Percentiles rank a stretch among this genome's conserved stretches.
These are phyloP conservation scores for Brachionus plicatilis DNA, from an alignment of 1,140 invertebrate species.

Conservation along the genomic window DNA sequence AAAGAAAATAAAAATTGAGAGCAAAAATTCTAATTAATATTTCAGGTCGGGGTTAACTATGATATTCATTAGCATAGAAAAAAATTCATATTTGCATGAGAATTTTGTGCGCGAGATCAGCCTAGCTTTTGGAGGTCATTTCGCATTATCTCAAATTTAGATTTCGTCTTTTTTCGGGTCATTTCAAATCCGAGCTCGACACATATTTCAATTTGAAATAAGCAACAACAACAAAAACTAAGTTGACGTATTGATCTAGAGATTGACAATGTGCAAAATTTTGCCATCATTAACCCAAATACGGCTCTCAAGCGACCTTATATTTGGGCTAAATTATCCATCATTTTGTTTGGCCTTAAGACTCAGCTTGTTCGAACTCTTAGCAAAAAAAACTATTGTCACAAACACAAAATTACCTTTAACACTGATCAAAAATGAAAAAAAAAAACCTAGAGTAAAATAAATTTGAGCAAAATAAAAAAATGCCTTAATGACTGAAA, in stretches of 20 bases:
- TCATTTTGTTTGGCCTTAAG: background rate
- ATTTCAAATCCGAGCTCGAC: constrained; percentile 13
- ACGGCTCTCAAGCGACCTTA: background rate
- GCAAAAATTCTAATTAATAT: constrained; percentile 9
- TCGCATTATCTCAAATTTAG: background rate
- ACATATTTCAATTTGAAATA: constrained; percentile 18
- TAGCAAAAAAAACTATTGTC: background rate
- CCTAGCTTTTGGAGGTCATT: constrained; percentile 16
- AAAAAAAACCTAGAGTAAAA: background rate
- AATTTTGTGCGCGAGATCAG: constrained; percentile 18
- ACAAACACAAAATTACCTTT: background rate
- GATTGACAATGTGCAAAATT: background rate
- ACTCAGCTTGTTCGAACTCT: background rate
- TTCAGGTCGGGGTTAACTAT: constrained; percentile 37
- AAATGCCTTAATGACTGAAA: no score
- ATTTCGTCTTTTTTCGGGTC: constrained; percentile 15
- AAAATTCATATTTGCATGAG: constrained; percentile 29
- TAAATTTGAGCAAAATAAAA: background rate
- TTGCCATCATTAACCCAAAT: constrained; percentile 7
- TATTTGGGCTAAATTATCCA: background rate
- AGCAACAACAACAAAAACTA: background rate
- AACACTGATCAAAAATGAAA: background rate
- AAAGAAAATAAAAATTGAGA: background rate
- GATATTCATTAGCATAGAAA: constrained; percentile 28
- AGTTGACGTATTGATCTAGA: constrained; percentile 16